phyloP scores from a whole-genome alignment of 2,113 vertebrate species.

The Acanthisitta chloris region DNA sequence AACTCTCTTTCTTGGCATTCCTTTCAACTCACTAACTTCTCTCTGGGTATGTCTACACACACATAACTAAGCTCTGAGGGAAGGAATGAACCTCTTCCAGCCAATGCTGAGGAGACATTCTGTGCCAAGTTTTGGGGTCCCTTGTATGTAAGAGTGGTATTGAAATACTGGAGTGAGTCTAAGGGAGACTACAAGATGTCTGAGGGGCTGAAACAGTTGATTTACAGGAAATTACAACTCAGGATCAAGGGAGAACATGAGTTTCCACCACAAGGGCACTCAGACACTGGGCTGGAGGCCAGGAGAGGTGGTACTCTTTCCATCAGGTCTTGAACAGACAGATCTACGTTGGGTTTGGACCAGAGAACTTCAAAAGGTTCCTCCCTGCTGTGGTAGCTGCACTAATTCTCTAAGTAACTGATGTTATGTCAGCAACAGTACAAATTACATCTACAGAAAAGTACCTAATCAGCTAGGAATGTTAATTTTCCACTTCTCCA shows the following conservation, averaged over 20 bases:
- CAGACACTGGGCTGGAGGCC: too few species aligned
- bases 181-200: background rate
- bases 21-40: background rate
- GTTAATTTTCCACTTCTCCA: background rate
- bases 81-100: background rate
- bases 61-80: background rate
- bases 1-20: background rate
- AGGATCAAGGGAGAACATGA: background rate
- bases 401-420: background rate
- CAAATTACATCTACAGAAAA: background rate
- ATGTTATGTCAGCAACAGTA: background rate
- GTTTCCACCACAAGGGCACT: background rate
- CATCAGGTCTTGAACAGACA: background rate
- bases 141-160: too few species aligned
- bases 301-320: background rate
- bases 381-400: background rate
- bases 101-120: background rate
- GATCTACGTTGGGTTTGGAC: background rate
- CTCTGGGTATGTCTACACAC: background rate
- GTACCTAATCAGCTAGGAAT: background rate
- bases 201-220: background rate
- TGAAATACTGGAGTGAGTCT: background rate
- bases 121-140: background rate
- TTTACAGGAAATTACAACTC: background rate
- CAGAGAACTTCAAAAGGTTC: background rate